These are phyloP conservation scores for Ictidomys tridecemlineatus DNA, from an alignment of 2,113 vertebrate genomes.

Conservation along the genomic window DNA sequence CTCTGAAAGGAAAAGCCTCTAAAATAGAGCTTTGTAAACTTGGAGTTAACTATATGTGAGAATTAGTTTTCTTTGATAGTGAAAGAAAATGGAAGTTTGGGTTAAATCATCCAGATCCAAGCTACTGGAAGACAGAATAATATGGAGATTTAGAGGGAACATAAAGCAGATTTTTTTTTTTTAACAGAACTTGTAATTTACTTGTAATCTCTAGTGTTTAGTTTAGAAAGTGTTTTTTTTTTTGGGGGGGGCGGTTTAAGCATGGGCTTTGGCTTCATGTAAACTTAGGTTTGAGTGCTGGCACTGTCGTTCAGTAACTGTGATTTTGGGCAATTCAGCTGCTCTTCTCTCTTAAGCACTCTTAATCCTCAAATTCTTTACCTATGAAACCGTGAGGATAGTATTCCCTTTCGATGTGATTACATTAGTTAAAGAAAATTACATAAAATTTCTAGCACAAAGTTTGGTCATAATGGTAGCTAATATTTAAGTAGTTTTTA, in stretches of 20 bases:
- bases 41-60: not conserved
- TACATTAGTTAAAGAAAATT: not conserved
- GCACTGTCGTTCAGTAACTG: not conserved
- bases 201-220: not conserved
- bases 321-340: not conserved
- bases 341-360: too few species aligned
- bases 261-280: not conserved
- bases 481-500: not conserved
- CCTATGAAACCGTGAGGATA: not conserved
- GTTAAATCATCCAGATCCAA: not conserved
- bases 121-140: not conserved
- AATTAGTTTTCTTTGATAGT: constrained; percentile 1
- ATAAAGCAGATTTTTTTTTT: not conserved
- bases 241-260: too few species aligned
- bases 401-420: not conserved
- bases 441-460: not conserved
- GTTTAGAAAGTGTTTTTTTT: not conserved
- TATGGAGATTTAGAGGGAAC: not conserved
- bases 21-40: not conserved
- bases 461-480: not conserved
- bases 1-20: not conserved
- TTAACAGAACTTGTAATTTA: not conserved
- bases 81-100: not conserved
- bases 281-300: not conserved
- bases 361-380: not conserved